Percentiles rank a stretch among this genome's conserved stretches.
These are phyloP conservation scores for Subacronicta megacephala DNA, from an alignment of 2,888 invertebrate genomes.

Conservation along the genomic window DNA sequence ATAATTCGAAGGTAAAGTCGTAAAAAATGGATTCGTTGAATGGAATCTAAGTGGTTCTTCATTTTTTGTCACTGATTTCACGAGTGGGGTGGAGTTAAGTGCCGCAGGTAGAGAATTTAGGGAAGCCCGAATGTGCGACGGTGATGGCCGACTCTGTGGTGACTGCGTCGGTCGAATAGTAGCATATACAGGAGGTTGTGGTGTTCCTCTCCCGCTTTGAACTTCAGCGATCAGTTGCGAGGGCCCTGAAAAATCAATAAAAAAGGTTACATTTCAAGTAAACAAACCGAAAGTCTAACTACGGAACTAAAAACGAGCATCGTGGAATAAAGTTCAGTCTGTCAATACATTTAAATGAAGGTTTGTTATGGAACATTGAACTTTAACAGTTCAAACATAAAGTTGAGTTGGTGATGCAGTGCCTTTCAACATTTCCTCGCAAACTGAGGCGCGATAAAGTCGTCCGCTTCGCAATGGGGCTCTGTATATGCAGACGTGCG, in stretches of 20 bases:
- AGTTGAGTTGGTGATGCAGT: slow-evolving; percentile 52
- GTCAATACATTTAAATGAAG: slow-evolving; percentile 44
- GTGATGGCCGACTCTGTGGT: slow-evolving; percentile 68
- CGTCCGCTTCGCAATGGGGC: slow-evolving; percentile 61
- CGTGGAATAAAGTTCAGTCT: slow-evolving; percentile 47
- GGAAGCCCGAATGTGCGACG: slow-evolving; percentile 71
- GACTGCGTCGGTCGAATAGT: slow-evolving; percentile 79
- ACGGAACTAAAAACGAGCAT: slow-evolving; percentile 51
- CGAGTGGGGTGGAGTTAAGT: slow-evolving; percentile 75
- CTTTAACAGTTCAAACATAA: slow-evolving; percentile 52
- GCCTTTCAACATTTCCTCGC: slow-evolving; percentile 65
- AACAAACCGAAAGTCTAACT: slow-evolving; percentile 42
- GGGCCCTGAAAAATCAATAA: slow-evolving; percentile 78
- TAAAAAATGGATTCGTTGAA: slow-evolving; percentile 87
- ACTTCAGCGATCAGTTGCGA: slow-evolving; percentile 82
- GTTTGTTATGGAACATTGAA: slow-evolving; percentile 49
- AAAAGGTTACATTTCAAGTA: slow-evolving; percentile 36
- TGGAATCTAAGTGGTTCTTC: slow-evolving; percentile 81
- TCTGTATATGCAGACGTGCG: slow-evolving; percentile 70
- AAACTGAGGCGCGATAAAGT: slow-evolving; percentile 72
- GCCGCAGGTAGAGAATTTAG: slow-evolving; percentile 75
- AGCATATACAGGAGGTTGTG: slow-evolving; percentile 84
- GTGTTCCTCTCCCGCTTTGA: slow-evolving; percentile 73
- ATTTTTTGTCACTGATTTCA: slow-evolving; percentile 70
- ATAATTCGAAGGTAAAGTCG: slow-evolving; percentile 82